phyloP scores from a whole-genome alignment of 2,113 vertebrate species.

The Danio rerio region DNA sequence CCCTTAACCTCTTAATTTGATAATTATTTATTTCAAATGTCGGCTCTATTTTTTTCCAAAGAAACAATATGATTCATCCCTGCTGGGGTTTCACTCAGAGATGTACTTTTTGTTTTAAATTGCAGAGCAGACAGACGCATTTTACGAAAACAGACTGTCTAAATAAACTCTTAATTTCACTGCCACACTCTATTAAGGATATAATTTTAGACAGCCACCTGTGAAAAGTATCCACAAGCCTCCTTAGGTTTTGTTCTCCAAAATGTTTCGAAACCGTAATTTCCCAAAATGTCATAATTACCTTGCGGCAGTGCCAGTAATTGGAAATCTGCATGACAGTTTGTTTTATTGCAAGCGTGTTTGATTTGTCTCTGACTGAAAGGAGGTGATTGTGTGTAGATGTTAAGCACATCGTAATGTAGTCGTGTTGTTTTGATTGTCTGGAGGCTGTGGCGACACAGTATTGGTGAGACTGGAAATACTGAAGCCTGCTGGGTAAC shows the following conservation, averaged over 20 bases:
- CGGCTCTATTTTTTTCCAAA: constrained; percentile 39
- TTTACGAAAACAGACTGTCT: neutral
- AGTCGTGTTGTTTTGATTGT: constrained; percentile 5
- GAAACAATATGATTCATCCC: constrained; percentile 57
- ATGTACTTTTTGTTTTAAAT: constrained; percentile 48
- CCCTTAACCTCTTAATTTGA: constrained; percentile 66
- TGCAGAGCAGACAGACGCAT: neutral
- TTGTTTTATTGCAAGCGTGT: constrained; percentile 16
- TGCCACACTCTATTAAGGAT: neutral
- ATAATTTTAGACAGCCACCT: constrained; percentile 12
- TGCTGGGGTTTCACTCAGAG: constrained; percentile 36
- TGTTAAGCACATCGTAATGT: constrained; percentile 15
- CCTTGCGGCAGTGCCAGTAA: neutral
- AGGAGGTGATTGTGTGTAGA: constrained; percentile 10
- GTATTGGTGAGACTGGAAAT: constrained; percentile 12
- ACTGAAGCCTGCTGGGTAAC: constrained; percentile 31
- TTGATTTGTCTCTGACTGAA: constrained; percentile 7
- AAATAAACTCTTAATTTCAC: neutral
- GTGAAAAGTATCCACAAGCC: neutral
- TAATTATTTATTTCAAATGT: constrained; percentile 56
- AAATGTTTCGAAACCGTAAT: neutral
- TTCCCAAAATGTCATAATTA: constrained; percentile 19
- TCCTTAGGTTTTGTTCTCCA: neutral
- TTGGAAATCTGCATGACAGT: neutral
- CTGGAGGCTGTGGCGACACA: constrained; percentile 11